Conservation (phyloP, 2,113 vertebrate species). For the Chaetorhynchus papuensis region DNA sequence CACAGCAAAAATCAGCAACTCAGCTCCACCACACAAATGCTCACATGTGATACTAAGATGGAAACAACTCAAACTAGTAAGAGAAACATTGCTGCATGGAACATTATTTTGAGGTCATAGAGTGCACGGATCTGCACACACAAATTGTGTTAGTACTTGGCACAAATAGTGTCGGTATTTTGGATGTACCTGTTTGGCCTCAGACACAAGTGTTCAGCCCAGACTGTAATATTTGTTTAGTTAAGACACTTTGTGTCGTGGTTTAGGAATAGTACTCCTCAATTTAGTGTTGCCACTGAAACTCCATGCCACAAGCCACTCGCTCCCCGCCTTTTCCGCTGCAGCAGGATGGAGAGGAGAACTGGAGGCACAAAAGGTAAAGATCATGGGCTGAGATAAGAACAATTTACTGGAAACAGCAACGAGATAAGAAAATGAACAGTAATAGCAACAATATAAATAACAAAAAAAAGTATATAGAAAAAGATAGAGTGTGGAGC, state of each 20-base stretch:
- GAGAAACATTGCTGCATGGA: not conserved
- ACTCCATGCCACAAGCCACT: accelerated
- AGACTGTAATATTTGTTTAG: not conserved
- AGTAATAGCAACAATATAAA: not conserved
- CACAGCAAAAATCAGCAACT: not conserved
- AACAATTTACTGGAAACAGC: not conserved
- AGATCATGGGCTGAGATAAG: not conserved
- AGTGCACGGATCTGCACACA: not conserved
- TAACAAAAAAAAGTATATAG: not conserved
- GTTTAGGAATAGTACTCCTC: not conserved
- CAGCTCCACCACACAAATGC: not conserved
- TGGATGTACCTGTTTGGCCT: not conserved
- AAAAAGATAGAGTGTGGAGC: not conserved
- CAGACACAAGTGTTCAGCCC: not conserved
- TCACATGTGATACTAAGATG: not conserved
- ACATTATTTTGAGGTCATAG: not conserved
- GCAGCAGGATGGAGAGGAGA: not conserved
- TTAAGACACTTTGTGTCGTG: not conserved
- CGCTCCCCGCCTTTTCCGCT: not conserved
- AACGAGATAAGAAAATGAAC: not conserved
- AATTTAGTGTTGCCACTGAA: not conserved
- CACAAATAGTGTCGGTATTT: not conserved
- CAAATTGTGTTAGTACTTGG: not conserved
- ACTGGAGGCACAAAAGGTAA: not conserved
- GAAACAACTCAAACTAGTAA: not conserved